Conservation (phyloP, 2,888 invertebrate genomes). For the Julus scanicus region DNA sequence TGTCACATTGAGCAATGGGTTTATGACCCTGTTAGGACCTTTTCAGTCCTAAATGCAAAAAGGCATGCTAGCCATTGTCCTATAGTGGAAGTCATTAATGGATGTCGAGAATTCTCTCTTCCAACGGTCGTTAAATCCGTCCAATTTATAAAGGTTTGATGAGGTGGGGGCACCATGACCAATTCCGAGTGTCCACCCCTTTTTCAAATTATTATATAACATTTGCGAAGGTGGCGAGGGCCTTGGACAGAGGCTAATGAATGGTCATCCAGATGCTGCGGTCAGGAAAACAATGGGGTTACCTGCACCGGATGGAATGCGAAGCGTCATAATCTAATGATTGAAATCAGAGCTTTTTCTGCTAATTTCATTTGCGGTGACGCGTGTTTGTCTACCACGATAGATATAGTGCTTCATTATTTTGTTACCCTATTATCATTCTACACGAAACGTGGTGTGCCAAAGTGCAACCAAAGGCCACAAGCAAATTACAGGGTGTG, state of each 20-base stretch:
- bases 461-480: background rate
- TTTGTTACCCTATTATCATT: background rate
- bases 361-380: constrained; percentile 39
- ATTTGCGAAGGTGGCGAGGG: background rate
- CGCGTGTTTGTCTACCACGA: background rate
- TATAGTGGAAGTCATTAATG: background rate
- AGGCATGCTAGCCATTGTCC: background rate
- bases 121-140: background rate
- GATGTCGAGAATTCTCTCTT: background rate
- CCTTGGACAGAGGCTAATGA: constrained; percentile 34
- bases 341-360: constrained; percentile 43
- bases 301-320: background rate
- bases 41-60: too few relatives aligned
- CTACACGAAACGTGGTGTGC: background rate
- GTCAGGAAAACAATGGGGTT: constrained; percentile 34
- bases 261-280: background rate
- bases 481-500: background rate
- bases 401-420: background rate
- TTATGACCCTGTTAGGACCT: too few relatives aligned
- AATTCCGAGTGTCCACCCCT: background rate
- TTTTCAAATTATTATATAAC: constrained; percentile 21
- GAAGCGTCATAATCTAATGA: constrained; percentile 17
- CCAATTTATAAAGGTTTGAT: background rate
- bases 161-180: background rate
- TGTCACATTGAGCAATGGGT: too few relatives aligned